Conservation (phyloP, 1,140 invertebrate species). For the Bombus balteatus region DNA sequence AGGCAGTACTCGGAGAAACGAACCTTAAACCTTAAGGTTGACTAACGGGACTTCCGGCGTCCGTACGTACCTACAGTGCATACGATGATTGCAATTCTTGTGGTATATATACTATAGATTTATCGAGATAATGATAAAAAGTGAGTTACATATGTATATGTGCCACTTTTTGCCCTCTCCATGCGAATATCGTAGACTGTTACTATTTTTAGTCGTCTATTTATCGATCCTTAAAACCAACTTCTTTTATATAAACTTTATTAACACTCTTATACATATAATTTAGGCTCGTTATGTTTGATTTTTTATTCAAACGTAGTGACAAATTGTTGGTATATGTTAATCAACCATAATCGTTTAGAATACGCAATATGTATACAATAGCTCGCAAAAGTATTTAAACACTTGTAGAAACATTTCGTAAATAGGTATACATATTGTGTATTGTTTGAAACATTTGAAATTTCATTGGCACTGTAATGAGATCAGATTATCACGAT, state of each 20-base stretch:
- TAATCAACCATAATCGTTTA: not conserved
- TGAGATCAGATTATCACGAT: not conserved
- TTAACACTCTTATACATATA: not conserved
- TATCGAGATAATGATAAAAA: slow-evolving; percentile 53
- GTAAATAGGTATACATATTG: not conserved
- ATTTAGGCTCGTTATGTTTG: not conserved
- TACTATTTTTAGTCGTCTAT: not conserved
- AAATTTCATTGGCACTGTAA: not conserved
- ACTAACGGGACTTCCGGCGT: slow-evolving; percentile 74
- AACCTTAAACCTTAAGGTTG: slow-evolving; percentile 77
- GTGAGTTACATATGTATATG: not conserved
- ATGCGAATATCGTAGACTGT: too few species aligned
- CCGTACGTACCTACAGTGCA: slow-evolving; percentile 59
- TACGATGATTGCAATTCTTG: slow-evolving; percentile 67
- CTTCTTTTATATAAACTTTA: not conserved
- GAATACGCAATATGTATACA: not conserved
- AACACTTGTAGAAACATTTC: not conserved
- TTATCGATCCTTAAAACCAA: not conserved
- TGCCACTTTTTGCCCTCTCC: not conserved
- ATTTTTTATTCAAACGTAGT: not conserved
- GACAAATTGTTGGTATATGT: not conserved
- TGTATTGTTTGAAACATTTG: not conserved
- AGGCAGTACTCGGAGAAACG: slow-evolving; percentile 52
- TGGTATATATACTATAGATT: not conserved
- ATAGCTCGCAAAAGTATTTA: not conserved